A percentile compares a stretch with the other conserved stretches of the same genome.
Evolutionary conservation across 1,140 invertebrate genomes (phyloP).

Genomic region (Aphis craccivora): DNA sequence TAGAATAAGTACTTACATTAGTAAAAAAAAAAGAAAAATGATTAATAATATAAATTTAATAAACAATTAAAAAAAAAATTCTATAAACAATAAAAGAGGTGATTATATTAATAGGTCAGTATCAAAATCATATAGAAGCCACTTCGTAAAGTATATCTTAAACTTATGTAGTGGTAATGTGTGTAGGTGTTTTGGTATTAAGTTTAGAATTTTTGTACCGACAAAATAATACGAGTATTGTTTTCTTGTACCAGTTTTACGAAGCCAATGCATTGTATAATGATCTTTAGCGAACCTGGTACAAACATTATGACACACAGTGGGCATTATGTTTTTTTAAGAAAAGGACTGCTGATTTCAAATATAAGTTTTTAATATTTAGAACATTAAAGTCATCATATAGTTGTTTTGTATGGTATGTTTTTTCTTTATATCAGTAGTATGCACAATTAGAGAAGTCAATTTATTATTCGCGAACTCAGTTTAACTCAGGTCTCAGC

Average conservation of each 20-base stretch:
- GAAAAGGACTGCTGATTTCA: background rate
- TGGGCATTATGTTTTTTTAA: background rate
- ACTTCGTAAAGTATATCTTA: background rate
- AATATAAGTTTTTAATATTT: background rate
- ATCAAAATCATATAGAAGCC: background rate
- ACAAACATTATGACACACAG: background rate
- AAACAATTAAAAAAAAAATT: too few relatives aligned
- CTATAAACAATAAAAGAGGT: too few relatives aligned
- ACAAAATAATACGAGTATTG: too few relatives aligned
- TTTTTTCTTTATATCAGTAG: background rate
- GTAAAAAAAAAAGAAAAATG: too few relatives aligned
- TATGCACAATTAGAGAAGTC: background rate
- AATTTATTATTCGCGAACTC: background rate
- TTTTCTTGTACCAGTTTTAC: too few relatives aligned
- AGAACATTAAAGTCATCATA: background rate
- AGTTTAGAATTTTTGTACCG: background rate
- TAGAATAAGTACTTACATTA: too few relatives aligned
- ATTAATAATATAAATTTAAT: too few relatives aligned
- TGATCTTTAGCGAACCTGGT: background rate
- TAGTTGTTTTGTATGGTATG: background rate
- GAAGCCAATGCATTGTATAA: background rate
- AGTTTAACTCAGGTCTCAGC: too few relatives aligned
- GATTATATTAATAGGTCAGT: background rate
- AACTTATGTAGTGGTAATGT: background rate
- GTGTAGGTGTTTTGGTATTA: background rate